phyloP scores from a whole-genome alignment of 92 coral and sea anemone genomes.

The Parazoanthus swiftii region DNA sequence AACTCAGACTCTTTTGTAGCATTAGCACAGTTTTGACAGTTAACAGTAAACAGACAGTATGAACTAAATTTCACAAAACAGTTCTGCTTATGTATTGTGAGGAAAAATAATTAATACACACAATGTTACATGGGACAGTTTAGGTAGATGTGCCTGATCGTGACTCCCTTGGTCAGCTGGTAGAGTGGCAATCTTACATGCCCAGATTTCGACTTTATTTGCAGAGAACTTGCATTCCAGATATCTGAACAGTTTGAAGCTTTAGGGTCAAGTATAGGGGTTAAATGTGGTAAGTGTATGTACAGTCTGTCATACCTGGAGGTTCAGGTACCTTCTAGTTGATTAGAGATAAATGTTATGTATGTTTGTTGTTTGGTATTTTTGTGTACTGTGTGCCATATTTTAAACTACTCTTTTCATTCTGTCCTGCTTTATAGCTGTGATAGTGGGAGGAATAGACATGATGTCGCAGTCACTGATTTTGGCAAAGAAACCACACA shows the following conservation, averaged over 20 bases:
- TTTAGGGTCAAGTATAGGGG: constrained; percentile 88
- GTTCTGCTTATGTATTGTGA: too few relatives aligned
- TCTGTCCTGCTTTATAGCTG: constrained; percentile 58
- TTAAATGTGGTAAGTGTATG: constrained; percentile 80
- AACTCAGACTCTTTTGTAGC: too few relatives aligned
- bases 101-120: too few relatives aligned
- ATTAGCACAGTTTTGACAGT: too few relatives aligned
- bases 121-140: too few relatives aligned
- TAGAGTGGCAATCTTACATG: not conserved
- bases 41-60: too few relatives aligned
- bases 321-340: too few relatives aligned
- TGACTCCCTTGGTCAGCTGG: not conserved
- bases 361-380: not conserved
- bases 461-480: constrained; percentile 96
- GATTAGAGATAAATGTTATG: too few relatives aligned
- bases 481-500: constrained; percentile 94
- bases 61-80: too few relatives aligned
- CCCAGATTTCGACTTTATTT: not conserved
- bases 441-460: constrained; percentile 97
- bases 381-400: too few relatives aligned
- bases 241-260: constrained; percentile 99
- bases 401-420: too few relatives aligned
- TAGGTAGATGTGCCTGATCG: not conserved
- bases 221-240: constrained; percentile 93
- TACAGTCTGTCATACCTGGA: not conserved